Percentiles rank a stretch among this genome's conserved stretches.
Conservation (phyloP, 1,140 invertebrate genomes). For the Portunus trituberculatus region DNA sequence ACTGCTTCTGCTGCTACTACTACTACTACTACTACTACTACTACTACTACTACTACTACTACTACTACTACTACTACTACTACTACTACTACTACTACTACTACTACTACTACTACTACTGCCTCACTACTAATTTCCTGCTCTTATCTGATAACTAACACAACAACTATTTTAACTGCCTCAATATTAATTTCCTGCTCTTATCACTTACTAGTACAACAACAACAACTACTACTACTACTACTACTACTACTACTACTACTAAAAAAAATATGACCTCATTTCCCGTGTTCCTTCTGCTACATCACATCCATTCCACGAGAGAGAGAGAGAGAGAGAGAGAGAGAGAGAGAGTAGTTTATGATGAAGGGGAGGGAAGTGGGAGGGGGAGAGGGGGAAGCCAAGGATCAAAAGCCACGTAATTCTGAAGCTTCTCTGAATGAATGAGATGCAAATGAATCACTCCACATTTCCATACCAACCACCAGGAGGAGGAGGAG, state of each 20-base stretch:
- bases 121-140: neutral
- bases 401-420: too few species aligned
- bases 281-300: too few species aligned
- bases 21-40: neutral
- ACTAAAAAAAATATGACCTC: neutral
- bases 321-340: too few species aligned
- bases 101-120: neutral
- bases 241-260: slow-evolving; percentile 11
- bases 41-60: slow-evolving; percentile 4
- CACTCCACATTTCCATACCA: too few species aligned
- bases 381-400: too few species aligned
- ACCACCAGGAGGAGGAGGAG: too few species aligned
- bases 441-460: too few species aligned
- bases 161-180: neutral
- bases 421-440: too few species aligned
- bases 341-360: too few species aligned
- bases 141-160: neutral
- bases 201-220: neutral
- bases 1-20: neutral
- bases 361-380: too few species aligned
- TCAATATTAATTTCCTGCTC: neutral
- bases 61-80: neutral
- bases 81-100: slow-evolving; percentile 6
- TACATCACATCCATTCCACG: too few species aligned
- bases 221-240: neutral